phyloP scores from a whole-genome alignment of 2,888 invertebrate genomes.

The Synanthedon formicaeformis region DNA sequence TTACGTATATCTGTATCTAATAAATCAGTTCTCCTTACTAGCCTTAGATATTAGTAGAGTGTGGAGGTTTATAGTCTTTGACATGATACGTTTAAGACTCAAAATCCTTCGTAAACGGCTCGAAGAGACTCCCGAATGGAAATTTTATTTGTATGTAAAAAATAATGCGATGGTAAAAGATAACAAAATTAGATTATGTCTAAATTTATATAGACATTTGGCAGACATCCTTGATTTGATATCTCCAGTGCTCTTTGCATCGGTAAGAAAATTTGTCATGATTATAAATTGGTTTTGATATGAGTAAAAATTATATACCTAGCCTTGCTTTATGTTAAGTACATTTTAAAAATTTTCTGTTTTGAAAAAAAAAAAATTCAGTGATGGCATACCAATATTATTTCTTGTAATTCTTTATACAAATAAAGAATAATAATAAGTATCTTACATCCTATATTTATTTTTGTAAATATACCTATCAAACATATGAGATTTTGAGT shows the following conservation, averaged over 20 bases:
- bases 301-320: too few species aligned
- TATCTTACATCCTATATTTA: too few species aligned
- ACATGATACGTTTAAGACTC: constrained; percentile 39
- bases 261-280: constrained; percentile 25
- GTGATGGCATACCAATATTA: too few species aligned
- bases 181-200: constrained; percentile 35
- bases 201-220: constrained; percentile 36
- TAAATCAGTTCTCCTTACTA: constrained; percentile 34
- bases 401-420: too few species aligned
- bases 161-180: constrained; percentile 37
- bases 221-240: constrained; percentile 43
- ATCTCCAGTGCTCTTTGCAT: constrained; percentile 41
- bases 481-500: too few species aligned
- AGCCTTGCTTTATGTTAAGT: too few species aligned
- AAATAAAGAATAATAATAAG: too few species aligned
- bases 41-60: constrained; percentile 47
- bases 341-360: too few species aligned
- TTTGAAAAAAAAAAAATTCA: too few species aligned
- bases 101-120: constrained; percentile 34
- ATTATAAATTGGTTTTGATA: neutral
- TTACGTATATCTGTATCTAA: constrained; percentile 17
- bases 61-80: constrained; percentile 45
- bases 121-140: constrained; percentile 30
- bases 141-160: constrained; percentile 40
- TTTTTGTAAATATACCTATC: too few species aligned